Conservation (phyloP, 2,113 vertebrate genomes). For the Pygoscelis adeliae region DNA sequence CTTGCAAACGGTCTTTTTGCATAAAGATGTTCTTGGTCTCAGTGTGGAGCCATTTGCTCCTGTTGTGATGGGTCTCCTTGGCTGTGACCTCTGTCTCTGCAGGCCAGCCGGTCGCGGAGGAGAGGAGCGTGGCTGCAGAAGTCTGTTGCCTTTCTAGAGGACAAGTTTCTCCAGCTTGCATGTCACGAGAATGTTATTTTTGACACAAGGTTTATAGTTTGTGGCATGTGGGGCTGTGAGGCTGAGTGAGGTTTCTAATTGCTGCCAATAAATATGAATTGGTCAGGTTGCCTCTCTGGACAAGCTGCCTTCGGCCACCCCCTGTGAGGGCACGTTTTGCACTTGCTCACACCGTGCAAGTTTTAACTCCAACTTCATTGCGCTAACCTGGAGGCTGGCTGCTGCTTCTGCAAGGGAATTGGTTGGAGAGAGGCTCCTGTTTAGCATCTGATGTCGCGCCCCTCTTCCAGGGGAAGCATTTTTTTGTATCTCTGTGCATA, state of each 20-base stretch:
- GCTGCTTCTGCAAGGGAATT: neutral
- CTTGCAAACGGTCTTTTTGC: neutral
- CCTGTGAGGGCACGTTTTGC: neutral
- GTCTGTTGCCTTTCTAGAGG: neutral
- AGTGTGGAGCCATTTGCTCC: neutral
- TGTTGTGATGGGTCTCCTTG: neutral
- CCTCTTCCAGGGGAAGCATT: neutral
- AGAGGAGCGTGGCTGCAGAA: neutral
- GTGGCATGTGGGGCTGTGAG: neutral
- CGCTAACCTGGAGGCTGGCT: neutral
- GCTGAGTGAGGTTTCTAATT: neutral
- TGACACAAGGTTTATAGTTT: neutral
- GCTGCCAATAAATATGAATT: neutral
- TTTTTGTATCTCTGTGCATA: neutral
- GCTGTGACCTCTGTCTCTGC: neutral
- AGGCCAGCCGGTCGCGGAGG: rapidly evolving
- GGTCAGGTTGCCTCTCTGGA: neutral
- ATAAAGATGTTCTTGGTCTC: neutral
- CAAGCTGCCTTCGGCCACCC: neutral
- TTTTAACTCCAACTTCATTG: rapidly evolving
- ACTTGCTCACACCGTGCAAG: too few relatives aligned
- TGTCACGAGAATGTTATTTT: neutral
- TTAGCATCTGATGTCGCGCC: neutral
- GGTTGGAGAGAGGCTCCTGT: neutral
- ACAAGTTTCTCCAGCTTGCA: neutral